These are phyloP conservation scores for Rhinophrynus dorsalis DNA, from an alignment of 2,797 vertebrate species.

Conservation along the genomic window DNA sequence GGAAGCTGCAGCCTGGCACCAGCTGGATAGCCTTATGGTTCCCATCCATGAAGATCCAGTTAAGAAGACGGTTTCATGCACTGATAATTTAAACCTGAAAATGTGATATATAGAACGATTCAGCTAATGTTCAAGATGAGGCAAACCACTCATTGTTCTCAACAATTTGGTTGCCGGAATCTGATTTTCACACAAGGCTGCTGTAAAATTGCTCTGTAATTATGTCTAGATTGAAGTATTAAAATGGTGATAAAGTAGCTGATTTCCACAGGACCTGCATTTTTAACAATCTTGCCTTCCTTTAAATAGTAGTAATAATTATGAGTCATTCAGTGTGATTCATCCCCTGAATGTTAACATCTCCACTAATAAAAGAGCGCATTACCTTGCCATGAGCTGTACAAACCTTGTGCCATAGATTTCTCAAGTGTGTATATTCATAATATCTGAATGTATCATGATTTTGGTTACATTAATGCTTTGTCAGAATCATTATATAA, in stretches of 20 bases:
- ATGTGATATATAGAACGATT: too few relatives aligned
- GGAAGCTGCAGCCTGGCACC: too few relatives aligned
- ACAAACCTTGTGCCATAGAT: neutral
- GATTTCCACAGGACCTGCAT: neutral
- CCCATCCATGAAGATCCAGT: too few relatives aligned
- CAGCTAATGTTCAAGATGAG: neutral
- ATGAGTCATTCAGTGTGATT: conserved; percentile 27
- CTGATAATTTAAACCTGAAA: too few relatives aligned
- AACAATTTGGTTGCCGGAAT: neutral
- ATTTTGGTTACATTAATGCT: too few relatives aligned
- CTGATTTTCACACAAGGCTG: neutral
- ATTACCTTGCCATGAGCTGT: neutral
- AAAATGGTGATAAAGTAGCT: conserved; percentile 4
- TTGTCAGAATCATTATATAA: too few relatives aligned
- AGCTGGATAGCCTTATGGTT: too few relatives aligned
- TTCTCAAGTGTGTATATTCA: neutral
- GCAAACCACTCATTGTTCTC: neutral
- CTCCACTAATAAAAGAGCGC: neutral
- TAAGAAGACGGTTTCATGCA: too few relatives aligned
- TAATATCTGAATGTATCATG: too few relatives aligned
- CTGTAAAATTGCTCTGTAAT: conserved; percentile 1
- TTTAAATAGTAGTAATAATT: conserved; percentile 29
- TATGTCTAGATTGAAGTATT: neutral
- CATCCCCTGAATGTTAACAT: neutral
- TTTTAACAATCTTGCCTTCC: conserved; percentile 9